These are phyloP conservation scores for Nothobranchius kuhntae DNA, from an alignment of 2,113 vertebrate genomes.

Conservation along the genomic window DNA sequence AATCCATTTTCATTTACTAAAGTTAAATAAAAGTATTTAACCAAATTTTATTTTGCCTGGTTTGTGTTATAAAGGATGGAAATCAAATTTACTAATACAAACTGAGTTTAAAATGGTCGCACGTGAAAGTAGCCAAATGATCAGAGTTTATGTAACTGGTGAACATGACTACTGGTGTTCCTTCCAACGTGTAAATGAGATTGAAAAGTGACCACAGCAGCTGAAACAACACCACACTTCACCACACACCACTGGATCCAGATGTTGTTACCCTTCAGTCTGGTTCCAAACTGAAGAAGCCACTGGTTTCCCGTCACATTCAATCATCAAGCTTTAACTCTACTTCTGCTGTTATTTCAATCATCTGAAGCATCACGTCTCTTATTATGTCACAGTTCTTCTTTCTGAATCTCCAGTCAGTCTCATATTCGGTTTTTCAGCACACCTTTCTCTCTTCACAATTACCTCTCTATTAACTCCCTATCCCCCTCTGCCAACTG, in stretches of 20 bases:
- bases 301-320: constrained; percentile 12
- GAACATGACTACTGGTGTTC: constrained; percentile 21
- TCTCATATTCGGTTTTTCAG: neutral
- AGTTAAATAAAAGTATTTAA: no score
- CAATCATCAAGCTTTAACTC: constrained; percentile 16
- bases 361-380: constrained; percentile 33
- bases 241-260: constrained; percentile 51
- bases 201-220: constrained; percentile 43
- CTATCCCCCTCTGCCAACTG: constrained; percentile 7
- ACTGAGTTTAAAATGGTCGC: no score
- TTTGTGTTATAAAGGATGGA: no score
- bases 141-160: no score
- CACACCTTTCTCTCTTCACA: constrained; percentile 5
- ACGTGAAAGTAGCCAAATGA: no score
- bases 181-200: constrained; percentile 56
- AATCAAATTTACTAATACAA: no score
- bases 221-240: constrained; percentile 63
- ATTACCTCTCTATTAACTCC: constrained; percentile 11
- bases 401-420: constrained; percentile 22
- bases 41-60: no score
- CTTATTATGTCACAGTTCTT: constrained; percentile 3
- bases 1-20: no score
- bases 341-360: constrained; percentile 7
- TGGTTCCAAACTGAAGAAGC: constrained; percentile 2
- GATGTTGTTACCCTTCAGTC: constrained; percentile 43